phyloP scores from a whole-genome alignment of 37 sponge, comb jelly and placozoan species.

The Haliclona indistincta region DNA sequence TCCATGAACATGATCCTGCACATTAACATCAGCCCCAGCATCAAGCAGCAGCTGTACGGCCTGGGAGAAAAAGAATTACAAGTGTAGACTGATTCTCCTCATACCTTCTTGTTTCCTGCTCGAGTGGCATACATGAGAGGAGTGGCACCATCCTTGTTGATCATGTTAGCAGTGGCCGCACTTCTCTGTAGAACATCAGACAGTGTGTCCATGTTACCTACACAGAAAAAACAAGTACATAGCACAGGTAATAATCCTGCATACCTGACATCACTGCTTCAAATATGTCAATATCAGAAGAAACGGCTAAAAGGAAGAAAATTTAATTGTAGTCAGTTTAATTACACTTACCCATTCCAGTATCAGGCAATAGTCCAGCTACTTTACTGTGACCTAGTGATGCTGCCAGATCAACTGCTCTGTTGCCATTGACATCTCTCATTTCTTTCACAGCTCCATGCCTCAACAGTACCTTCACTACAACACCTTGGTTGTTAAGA shows the following conservation, averaged over 20 bases:
- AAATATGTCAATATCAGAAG: slow-evolving; percentile 51
- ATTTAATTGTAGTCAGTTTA: background rate
- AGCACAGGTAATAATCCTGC: background rate
- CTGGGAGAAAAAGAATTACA: slow-evolving; percentile 12
- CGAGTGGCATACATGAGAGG: slow-evolving; percentile 89
- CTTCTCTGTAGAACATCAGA: slow-evolving; percentile 12
- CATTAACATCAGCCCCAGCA: slow-evolving; percentile 59
- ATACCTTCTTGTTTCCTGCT: slow-evolving; percentile 59
- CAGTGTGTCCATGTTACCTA: slow-evolving; percentile 36
- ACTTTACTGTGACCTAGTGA: slow-evolving; percentile 40
- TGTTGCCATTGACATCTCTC: slow-evolving; percentile 22
- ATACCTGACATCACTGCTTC: slow-evolving; percentile 60
- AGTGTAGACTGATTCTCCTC: background rate
- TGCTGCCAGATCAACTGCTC: slow-evolving; percentile 40
- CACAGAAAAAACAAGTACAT: no score
- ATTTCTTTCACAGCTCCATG: slow-evolving; percentile 56
- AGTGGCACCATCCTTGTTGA: slow-evolving; percentile 79
- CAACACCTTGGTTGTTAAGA: slow-evolving; percentile 64
- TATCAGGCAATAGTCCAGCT: slow-evolving; percentile 15
- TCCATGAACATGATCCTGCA: slow-evolving; percentile 55
- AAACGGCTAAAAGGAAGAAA: background rate
- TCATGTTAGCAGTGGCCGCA: slow-evolving; percentile 10
- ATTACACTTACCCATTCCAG: slow-evolving; percentile 3
- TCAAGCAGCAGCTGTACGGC: slow-evolving; percentile 39
- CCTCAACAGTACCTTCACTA: slow-evolving; percentile 47